A percentile compares a stretch with the other conserved stretches of the same genome.
Evolutionary conservation across 2,888 invertebrate genomes (phyloP).

Genomic region (Therioaphis trifolii): DNA sequence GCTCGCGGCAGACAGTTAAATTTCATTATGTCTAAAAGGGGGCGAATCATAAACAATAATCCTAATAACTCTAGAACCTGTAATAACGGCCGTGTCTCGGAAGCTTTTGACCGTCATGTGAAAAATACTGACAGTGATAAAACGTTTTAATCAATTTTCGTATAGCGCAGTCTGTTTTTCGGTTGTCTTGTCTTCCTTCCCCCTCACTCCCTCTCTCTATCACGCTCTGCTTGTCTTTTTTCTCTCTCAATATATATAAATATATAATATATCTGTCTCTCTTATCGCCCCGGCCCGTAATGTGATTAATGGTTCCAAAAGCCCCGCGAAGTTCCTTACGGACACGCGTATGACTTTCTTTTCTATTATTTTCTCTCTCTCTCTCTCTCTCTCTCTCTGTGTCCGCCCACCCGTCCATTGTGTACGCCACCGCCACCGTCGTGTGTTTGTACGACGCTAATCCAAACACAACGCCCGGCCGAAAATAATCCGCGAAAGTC

Average conservation of each 20-base stretch:
- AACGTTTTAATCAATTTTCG: slow-evolving; percentile 61
- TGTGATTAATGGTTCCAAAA: slow-evolving; percentile 57
- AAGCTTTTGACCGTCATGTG: slow-evolving; percentile 47
- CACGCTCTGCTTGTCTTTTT: too few species aligned
- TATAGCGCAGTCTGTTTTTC: slow-evolving; percentile 42
- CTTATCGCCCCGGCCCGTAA: slow-evolving; percentile 32
- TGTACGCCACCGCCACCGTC: not conserved
- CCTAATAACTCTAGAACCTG: slow-evolving; percentile 43
- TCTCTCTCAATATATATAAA: too few species aligned
- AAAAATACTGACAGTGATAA: slow-evolving; percentile 54
- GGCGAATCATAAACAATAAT: slow-evolving; percentile 43
- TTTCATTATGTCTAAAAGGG: slow-evolving; percentile 43
- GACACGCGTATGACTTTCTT: slow-evolving; percentile 41
- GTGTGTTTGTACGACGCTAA: not conserved
- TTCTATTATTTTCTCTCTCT: not conserved
- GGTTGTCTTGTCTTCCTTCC: not conserved
- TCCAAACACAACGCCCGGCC: slow-evolving; percentile 30
- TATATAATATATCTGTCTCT: not conserved
- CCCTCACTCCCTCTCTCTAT: too few species aligned
- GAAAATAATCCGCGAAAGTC: slow-evolving; percentile 22
- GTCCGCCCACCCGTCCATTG: not conserved
- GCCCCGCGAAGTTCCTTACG: slow-evolving; percentile 29
- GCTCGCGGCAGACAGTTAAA: not conserved
- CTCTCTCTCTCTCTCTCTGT: too few species aligned
- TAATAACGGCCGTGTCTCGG: slow-evolving; percentile 2